Percentiles rank a stretch among this genome's conserved stretches.
These are phyloP conservation scores for Lamellibrachia columna DNA, from an alignment of 2,888 invertebrate genomes.

Conservation along the genomic window DNA sequence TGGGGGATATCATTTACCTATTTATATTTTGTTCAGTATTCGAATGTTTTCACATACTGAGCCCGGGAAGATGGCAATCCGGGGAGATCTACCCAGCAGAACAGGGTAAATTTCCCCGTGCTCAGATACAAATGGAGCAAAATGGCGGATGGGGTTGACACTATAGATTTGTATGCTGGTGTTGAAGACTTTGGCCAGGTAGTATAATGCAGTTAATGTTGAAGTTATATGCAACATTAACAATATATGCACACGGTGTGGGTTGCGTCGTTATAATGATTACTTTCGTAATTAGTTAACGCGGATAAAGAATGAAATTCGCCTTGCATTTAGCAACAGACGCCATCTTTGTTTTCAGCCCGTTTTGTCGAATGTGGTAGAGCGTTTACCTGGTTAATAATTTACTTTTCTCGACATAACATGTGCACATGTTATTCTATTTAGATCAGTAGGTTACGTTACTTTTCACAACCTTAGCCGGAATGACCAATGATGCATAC, in stretches of 20 bases:
- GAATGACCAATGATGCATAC: background rate
- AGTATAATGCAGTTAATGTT: background rate
- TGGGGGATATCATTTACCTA: background rate
- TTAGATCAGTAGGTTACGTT: background rate
- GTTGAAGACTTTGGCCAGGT: slow-evolving; percentile 43
- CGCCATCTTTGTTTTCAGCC: slow-evolving; percentile 6
- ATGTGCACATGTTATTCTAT: background rate
- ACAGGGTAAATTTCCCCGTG: background rate
- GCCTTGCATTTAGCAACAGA: background rate
- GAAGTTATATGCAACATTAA: background rate
- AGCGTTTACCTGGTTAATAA: background rate
- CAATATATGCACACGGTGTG: background rate
- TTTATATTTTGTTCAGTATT: background rate
- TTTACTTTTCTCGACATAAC: background rate
- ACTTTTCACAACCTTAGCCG: background rate
- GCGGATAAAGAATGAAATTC: background rate
- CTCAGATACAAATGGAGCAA: slow-evolving; percentile 26
- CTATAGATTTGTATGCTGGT: slow-evolving; percentile 43
- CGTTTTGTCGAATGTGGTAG: background rate
- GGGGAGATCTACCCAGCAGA: background rate
- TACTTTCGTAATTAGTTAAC: background rate
- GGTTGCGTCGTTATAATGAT: background rate
- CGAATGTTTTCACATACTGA: background rate
- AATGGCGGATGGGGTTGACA: slow-evolving; percentile 39
- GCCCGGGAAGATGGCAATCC: background rate